Percentiles rank a stretch among this genome's conserved stretches.
Evolutionary conservation across 2,888 invertebrate genomes (phyloP).

Genomic region (Apantesis nais): DNA sequence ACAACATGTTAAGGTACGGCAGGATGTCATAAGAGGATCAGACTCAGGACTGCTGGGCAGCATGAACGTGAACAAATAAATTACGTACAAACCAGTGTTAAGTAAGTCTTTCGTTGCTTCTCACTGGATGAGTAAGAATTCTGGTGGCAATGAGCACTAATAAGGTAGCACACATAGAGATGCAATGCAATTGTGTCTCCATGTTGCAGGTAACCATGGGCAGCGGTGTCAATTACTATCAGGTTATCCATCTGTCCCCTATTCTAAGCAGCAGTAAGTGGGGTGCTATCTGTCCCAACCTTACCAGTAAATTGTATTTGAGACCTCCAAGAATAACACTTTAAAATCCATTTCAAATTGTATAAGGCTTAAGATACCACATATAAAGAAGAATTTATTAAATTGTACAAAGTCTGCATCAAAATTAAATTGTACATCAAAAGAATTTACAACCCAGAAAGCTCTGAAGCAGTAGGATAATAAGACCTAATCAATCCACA

Average conservation of each 20-base stretch:
- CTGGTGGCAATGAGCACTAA: not conserved
- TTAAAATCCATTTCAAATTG: not conserved
- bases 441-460: slow-evolving; percentile 83
- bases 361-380: not conserved
- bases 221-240: too few species aligned
- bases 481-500: slow-evolving; percentile 88
- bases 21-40: too few species aligned
- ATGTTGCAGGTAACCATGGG: too few species aligned
- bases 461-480: slow-evolving; percentile 88
- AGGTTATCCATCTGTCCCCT: too few species aligned
- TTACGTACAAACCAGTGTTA: not conserved
- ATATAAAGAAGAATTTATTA: not conserved
- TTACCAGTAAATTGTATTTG: not conserved
- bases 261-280: too few species aligned
- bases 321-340: not conserved
- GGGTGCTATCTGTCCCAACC: too few species aligned
- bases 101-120: not conserved
- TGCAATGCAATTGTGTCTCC: too few species aligned
- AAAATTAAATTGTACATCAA: slow-evolving; percentile 1
- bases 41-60: not conserved
- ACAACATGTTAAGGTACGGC: too few species aligned
- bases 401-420: not conserved
- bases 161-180: too few species aligned
- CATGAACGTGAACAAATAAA: not conserved
- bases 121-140: not conserved